Conservation (phyloP, 53 echinoderm and acorn worm species). For the Zoroaster sp. region DNA sequence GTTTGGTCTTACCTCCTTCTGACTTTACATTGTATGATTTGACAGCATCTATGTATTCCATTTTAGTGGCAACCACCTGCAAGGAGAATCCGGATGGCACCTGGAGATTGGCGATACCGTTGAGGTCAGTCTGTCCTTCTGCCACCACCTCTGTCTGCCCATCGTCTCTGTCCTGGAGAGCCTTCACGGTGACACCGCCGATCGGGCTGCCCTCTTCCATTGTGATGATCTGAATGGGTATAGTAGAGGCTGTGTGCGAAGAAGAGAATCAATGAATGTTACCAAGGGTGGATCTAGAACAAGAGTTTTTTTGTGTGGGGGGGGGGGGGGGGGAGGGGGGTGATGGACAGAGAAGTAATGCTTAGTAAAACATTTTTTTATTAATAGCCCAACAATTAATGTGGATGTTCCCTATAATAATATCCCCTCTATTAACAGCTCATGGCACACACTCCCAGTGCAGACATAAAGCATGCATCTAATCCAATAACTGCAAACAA, state of each 20-base stretch:
- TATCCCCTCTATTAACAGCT: too few relatives aligned
- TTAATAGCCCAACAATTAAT: too few relatives aligned
- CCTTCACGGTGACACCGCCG: conserved; percentile 38
- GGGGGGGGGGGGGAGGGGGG: too few relatives aligned
- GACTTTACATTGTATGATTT: conserved; percentile 47
- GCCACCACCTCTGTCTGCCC: conserved; percentile 38
- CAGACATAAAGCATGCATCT: too few relatives aligned
- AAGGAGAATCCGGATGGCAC: conserved; percentile 48
- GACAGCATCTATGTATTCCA: conserved; percentile 40
- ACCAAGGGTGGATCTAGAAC: too few relatives aligned
- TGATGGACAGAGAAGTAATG: too few relatives aligned
- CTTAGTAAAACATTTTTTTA: too few relatives aligned
- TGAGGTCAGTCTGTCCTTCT: conserved; percentile 24
- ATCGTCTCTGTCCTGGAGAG: conserved; percentile 34
- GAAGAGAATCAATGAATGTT: too few relatives aligned
- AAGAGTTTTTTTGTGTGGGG: too few relatives aligned
- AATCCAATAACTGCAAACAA: too few relatives aligned
- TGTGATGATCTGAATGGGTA: conserved; percentile 43
- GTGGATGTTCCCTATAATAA: too few relatives aligned
- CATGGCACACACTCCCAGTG: too few relatives aligned
- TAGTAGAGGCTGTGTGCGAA: conserved; percentile 38
- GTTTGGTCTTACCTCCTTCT: conserved; percentile 50
- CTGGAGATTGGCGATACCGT: conserved; percentile 60
- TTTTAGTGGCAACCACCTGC: conserved; percentile 56
- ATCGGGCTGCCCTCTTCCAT: conserved; percentile 39